phyloP scores from a whole-genome alignment of 2,113 vertebrate species.

The Sarotherodon lohbergeri region DNA sequence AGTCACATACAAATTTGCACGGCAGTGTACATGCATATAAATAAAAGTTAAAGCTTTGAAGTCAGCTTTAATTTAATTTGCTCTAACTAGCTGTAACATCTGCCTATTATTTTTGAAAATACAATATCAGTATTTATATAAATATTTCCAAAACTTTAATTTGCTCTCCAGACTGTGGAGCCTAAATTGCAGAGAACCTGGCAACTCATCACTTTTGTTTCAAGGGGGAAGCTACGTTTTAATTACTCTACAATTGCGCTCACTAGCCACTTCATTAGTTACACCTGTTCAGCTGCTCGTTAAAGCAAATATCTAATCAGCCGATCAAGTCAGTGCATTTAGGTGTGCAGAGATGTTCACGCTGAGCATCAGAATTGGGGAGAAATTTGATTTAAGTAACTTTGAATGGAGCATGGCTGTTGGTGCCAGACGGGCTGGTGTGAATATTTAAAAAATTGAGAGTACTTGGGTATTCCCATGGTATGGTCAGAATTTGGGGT shows the following conservation, averaged over 20 bases:
- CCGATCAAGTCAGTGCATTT: background rate
- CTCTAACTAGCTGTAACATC: background rate
- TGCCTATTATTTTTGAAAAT: background rate
- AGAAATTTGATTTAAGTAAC: background rate
- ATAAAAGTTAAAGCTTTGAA: background rate
- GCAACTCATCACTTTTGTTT: background rate
- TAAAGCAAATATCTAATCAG: background rate
- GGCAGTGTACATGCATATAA: background rate
- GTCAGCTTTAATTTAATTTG: background rate
- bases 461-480: background rate
- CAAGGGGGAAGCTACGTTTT: background rate
- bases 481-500: background rate
- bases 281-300: background rate
- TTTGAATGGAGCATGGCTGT: background rate
- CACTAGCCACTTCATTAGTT: background rate
- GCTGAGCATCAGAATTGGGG: background rate
- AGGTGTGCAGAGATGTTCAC: background rate
- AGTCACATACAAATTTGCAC: background rate
- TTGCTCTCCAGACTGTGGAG: background rate
- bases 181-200: background rate
- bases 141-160: background rate
- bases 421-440: background rate
- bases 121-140: background rate
- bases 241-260: background rate
- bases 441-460: background rate